Base-by-base conservation (phyloP, 2,797 vertebrate genomes). In the Labroides dimidiatus region DNA sequence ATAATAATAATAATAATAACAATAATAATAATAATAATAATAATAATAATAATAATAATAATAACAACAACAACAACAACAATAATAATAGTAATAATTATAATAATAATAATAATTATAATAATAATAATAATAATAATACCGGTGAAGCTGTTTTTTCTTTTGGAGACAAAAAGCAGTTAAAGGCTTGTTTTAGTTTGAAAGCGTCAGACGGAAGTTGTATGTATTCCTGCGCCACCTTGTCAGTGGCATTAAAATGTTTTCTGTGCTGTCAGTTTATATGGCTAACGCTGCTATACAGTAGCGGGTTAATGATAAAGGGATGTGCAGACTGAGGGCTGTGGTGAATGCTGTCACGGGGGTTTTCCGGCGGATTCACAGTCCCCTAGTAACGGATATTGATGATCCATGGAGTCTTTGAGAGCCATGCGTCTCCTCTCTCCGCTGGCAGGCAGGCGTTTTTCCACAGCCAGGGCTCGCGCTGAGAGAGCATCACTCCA, bases 401-500 rank as follows among this genome's bases (percentile, higher is more conserved):
- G 57, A 82, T 75, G 64, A 73, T 78, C 51, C 72, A 81, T 56
- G 84, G 81, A 72, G 75, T 62, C 74, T 82, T 80, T 80, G 83
- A 85, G 78, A 87, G 82, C 86, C 91, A 91, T 80, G 90, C 90
- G 73, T 91, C 87, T 85, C 80, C 75, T 73, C 78, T 84, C 81
- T 81, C 78, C 84, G 77, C 76, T 77, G 84, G 77, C 82, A 81
- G 80, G 81, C 91, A 89, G 91, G 82, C 91, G 85, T 91, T 86
- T 77, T 87, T 88, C 89, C 76, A 24, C 80, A 82, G 74, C 74
- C 88, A 87, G 91, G 87, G 89, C 88, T 90, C 89, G 92, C 88
- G 81, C 85, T 69, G 87, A 82, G 50, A 53, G 45, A 77, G 83
- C 83, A 61, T 78, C 70, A 6, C 53, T 65, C 57, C 57, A 23